Evolutionary conservation across 1,140 invertebrate genomes (phyloP), one percentile per base, ranked within the genome.

Genomic region (Drosophila chauvacae): DNA sequence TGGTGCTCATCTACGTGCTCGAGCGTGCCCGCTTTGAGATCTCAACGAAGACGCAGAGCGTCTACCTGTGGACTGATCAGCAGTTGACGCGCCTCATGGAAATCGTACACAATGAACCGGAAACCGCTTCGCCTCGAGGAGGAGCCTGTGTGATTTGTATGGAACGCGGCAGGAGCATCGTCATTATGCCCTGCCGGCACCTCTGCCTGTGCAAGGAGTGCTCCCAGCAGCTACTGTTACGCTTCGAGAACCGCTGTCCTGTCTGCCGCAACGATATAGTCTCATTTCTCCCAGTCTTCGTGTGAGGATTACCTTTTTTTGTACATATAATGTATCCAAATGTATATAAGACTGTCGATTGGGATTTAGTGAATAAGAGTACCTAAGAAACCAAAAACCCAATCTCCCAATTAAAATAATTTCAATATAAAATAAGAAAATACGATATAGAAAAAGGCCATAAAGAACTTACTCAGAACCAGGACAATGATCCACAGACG

Each of bases 141-240:
- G 33, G 39, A 42, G 26, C 7, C 18, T 87, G 84, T 65, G 85
- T 88, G 11, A 56, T 88, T 6, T 88, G 84, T 66, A 18, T 84
- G 59, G 73, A 81, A 7, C 77, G 73, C 2, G 77, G 28, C 13
- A 51, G 69, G 9, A 90, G 66, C 20, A 81, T 90, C 4, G 80
- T 88, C 0, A 41, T 88, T 2, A 47, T 88, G 41, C 84, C 84
- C 5, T 88, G 84, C 11, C 80, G 84, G 0, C 84, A 88, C 20
- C 62, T 88, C 0, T 88, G 84, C 23, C 39, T 88, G 30, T 88
- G 84, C 65, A 77, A 62, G 23, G 65, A 90, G 44, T 88, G 84
- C 11, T 84, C 73, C 0, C 45, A 62, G 35, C 55, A 68, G 16
- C 30, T 90, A 7, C 11, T 14, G 7, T 20, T 14, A 2, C 51